Conservation (phyloP, 2,888 invertebrate species). For the Drosophila nigricruria region DNA sequence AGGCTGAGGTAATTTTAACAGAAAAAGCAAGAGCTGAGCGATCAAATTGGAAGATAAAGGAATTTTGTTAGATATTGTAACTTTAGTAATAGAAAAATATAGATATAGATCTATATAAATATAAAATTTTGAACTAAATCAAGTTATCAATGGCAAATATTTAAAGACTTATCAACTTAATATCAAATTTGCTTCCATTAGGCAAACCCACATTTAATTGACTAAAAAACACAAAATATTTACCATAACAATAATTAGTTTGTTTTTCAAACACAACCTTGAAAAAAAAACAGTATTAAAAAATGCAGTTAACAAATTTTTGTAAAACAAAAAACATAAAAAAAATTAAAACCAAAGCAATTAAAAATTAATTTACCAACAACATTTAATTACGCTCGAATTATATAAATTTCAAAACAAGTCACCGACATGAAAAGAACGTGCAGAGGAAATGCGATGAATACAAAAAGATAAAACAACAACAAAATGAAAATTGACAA, state of each 20-base stretch:
- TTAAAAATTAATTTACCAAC: conserved; percentile 48
- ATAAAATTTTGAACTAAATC: too few species aligned
- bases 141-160: neutral
- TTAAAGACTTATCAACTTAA: neutral
- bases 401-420: conserved; percentile 49
- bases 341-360: conserved; percentile 5
- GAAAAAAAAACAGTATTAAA: conserved; percentile 25
- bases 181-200: neutral
- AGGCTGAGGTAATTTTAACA: too few species aligned
- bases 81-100: too few species aligned
- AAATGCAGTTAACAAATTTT: conserved; percentile 24
- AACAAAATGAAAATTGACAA: conserved; percentile 12
- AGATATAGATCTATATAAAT: too few species aligned
- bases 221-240: neutral
- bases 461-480: conserved; percentile 10
- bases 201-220: conserved; percentile 8
- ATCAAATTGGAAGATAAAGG: neutral
- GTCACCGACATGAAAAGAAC: conserved; percentile 41
- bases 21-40: too few species aligned
- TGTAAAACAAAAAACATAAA: conserved; percentile 15
- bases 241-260: conserved; percentile 29
- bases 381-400: conserved; percentile 54
- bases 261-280: conserved; percentile 40
- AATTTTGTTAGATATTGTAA: neutral
- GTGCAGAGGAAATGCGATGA: conserved; percentile 35